A percentile compares a stretch with the other conserved stretches of the same genome.
phyloP scores from a whole-genome alignment of 2,113 vertebrate species.

The Bufo gargarizans region DNA sequence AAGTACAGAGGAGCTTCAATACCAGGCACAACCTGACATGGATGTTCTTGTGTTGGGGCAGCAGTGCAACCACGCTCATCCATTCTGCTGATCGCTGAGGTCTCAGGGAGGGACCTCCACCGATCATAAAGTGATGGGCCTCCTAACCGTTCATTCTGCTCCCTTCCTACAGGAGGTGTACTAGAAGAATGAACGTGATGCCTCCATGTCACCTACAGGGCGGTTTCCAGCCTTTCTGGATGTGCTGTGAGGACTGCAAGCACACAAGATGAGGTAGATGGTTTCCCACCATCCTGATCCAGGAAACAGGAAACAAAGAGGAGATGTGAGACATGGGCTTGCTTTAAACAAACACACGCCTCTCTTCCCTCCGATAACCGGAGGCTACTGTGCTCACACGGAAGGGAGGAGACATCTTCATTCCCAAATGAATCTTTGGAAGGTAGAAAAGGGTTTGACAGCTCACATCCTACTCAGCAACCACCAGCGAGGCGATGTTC shows the following conservation, averaged over 20 bases:
- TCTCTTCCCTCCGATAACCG: constrained; percentile 52
- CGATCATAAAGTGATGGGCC: too few relatives aligned
- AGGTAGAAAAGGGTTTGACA: constrained; percentile 54
- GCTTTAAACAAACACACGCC: constrained; percentile 52
- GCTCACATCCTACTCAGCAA: constrained; percentile 56
- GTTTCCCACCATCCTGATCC: constrained; percentile 45
- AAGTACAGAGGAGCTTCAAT: too few relatives aligned
- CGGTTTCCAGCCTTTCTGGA: background rate
- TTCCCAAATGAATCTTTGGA: constrained; percentile 32
- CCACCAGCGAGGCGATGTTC: constrained; percentile 20
- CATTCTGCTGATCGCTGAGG: too few relatives aligned
- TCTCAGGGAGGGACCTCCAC: too few relatives aligned
- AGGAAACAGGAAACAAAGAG: constrained; percentile 56
- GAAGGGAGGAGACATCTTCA: constrained; percentile 55
- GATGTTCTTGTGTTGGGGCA: too few relatives aligned
- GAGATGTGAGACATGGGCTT: constrained; percentile 52
- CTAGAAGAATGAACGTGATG: too few relatives aligned
- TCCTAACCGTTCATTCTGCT: too few relatives aligned
- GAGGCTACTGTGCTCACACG: constrained; percentile 44
- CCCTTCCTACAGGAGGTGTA: too few relatives aligned
- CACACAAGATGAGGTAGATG: background rate
- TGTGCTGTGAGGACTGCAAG: background rate
- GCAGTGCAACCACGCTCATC: too few relatives aligned
- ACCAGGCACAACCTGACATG: too few relatives aligned
- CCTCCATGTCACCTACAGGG: background rate